phyloP scores from a whole-genome alignment of 2,888 invertebrate species.

The Tetheella fluctuosa region DNA sequence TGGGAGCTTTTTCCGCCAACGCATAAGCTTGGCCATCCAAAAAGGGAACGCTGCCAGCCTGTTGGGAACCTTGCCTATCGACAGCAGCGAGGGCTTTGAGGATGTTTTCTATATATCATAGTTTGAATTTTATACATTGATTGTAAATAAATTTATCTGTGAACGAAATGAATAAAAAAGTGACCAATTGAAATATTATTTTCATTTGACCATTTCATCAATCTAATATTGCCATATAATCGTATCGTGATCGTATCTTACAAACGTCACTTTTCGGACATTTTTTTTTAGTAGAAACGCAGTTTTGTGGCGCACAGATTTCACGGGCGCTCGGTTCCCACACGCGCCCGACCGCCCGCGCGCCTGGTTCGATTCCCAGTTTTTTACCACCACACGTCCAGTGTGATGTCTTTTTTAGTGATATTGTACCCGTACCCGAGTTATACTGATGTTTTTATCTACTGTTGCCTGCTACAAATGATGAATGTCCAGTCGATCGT shows the following conservation, averaged over 20 bases:
- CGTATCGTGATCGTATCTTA: conserved; percentile 26
- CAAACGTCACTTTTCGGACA: conserved; percentile 16
- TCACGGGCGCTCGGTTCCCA: conserved; percentile 44
- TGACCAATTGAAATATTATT: no score
- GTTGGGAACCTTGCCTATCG: no score
- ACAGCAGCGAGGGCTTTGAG: no score
- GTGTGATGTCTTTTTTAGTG: conserved; percentile 2
- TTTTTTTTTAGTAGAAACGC: conserved; percentile 31
- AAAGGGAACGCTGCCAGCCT: no score
- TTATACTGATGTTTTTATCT: conserved; percentile 1
- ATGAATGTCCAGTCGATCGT: neutral
- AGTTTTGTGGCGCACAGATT: conserved; percentile 38
- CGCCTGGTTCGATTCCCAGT: conserved; percentile 13
- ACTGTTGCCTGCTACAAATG: neutral
- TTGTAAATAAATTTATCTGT: no score
- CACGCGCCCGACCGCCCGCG: conserved; percentile 39
- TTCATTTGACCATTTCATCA: no score
- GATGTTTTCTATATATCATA: no score
- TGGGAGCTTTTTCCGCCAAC: no score
- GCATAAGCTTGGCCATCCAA: no score
- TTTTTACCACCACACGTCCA: conserved; percentile 18
- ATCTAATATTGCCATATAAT: conserved; percentile 14
- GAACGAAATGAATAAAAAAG: no score
- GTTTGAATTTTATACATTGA: no score
- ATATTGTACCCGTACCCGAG: conserved; percentile 6